A percentile compares a stretch with the other conserved stretches of the same genome.
Evolutionary conservation across 1,140 invertebrate genomes (phyloP).

Genomic region (Zaprionus lachaisei): DNA sequence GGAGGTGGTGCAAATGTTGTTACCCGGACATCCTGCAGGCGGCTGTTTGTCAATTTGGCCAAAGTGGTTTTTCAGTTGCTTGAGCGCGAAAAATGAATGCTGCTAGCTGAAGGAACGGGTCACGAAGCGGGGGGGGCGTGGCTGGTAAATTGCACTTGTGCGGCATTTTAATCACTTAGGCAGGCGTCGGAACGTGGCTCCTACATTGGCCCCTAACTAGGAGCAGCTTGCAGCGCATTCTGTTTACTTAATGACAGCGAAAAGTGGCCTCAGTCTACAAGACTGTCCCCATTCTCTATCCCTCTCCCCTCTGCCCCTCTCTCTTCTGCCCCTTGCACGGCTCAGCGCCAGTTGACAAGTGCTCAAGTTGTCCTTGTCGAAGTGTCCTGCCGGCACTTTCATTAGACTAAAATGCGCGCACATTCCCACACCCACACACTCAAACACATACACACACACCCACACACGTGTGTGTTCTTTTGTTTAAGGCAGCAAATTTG

Average conservation of each 20-base stretch:
- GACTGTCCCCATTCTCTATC: background rate
- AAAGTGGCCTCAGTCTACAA: conserved; percentile 69
- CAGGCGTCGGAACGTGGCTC: conserved; percentile 50
- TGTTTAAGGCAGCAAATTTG: conserved; percentile 79
- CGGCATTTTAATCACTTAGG: conserved; percentile 84
- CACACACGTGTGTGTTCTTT: conserved; percentile 38
- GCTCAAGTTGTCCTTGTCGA: conserved; percentile 33
- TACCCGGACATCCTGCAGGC: conserved; percentile 65
- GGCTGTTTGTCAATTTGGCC: conserved; percentile 83
- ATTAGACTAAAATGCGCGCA: conserved; percentile 76
- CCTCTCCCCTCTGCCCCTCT: background rate
- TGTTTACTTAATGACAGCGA: conserved; percentile 83
- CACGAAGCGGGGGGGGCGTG: background rate
- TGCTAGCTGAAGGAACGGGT: conserved; percentile 8
- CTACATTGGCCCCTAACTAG: conserved; percentile 79
- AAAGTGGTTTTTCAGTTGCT: conserved; percentile 85
- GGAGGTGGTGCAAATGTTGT: conserved; percentile 57
- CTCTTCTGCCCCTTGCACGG: background rate
- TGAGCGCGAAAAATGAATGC: conserved; percentile 81
- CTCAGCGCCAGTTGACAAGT: conserved; percentile 47
- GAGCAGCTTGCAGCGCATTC: conserved; percentile 58
- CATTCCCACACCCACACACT: conserved; percentile 28
- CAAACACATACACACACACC: background rate
- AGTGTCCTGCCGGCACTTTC: conserved; percentile 41
- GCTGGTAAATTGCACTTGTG: conserved; percentile 72